Conservation (phyloP, 1,140 invertebrate species). For the Aphaenogaster ashmeadi region DNA sequence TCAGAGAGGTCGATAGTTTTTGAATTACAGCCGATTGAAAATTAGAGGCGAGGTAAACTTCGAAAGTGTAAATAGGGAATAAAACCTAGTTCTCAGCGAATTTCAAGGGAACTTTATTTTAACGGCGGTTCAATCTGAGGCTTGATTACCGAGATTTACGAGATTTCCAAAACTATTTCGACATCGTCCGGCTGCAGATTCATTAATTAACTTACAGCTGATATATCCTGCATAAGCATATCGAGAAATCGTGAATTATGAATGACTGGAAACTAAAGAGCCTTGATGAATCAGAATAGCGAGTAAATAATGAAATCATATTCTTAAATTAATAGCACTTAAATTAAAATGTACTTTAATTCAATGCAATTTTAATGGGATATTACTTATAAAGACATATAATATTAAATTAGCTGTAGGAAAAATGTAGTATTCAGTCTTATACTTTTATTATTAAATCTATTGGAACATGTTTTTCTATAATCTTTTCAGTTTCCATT, state of each 20-base stretch:
- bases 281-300: slow-evolving; percentile 4
- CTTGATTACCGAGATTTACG: slow-evolving; percentile 48
- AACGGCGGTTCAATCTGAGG: slow-evolving; percentile 39
- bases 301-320: slow-evolving; percentile 14
- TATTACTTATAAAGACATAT: background rate
- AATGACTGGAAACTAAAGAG: background rate
- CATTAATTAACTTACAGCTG: slow-evolving; percentile 23
- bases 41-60: slow-evolving; percentile 47
- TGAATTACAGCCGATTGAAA: slow-evolving; percentile 53
- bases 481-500: background rate
- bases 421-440: background rate
- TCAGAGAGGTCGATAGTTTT: slow-evolving; percentile 49
- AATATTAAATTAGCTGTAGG: background rate
- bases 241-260: slow-evolving; percentile 5
- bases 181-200: background rate
- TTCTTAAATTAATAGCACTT: slow-evolving; percentile 2
- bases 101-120: slow-evolving; percentile 60
- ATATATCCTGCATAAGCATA: slow-evolving; percentile 5
- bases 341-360: slow-evolving; percentile 15
- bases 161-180: slow-evolving; percentile 34
- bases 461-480: background rate
- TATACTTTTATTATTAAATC: background rate
- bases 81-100: slow-evolving; percentile 43
- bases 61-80: slow-evolving; percentile 55
- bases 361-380: background rate